Conservation (phyloP, 2,888 invertebrate genomes). For the Lepidochrysops patricia region DNA sequence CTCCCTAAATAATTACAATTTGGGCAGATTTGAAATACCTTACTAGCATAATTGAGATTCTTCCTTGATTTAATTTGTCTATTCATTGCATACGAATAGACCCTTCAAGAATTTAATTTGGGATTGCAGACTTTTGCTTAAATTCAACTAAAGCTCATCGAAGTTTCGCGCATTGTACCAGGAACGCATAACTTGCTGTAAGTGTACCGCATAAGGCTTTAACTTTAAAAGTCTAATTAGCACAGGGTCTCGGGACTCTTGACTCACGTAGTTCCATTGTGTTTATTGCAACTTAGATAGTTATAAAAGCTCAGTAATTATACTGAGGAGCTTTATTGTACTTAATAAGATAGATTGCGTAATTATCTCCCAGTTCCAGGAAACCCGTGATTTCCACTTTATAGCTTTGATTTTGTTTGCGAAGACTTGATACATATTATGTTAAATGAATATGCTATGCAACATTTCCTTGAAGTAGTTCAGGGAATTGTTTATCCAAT, state of each 20-base stretch:
- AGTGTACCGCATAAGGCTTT: slow-evolving; percentile 2
- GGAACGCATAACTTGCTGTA: background rate
- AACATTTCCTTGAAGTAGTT: too few relatives aligned
- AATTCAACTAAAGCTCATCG: background rate
- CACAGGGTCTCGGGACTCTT: background rate
- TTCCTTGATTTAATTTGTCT: background rate
- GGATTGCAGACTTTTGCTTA: background rate
- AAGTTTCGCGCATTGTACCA: background rate
- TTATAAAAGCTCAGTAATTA: slow-evolving; percentile 8
- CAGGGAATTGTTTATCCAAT: background rate
- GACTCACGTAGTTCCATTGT: slow-evolving; percentile 3
- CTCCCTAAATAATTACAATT: background rate
- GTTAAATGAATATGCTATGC: background rate
- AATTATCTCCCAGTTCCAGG: background rate
- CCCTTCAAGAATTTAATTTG: background rate
- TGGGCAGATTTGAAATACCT: too few relatives aligned
- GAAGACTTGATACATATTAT: background rate
- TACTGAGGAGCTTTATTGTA: slow-evolving; percentile 4
- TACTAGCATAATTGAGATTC: background rate
- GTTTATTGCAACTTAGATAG: slow-evolving; percentile 5
- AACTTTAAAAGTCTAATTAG: slow-evolving; percentile 8
- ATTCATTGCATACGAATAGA: background rate
- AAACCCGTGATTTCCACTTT: background rate
- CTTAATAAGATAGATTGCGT: slow-evolving; percentile 7
- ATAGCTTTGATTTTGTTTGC: background rate